These are phyloP conservation scores for Haliclystus octoradiatus DNA, from an alignment of 30 jellyfish, hydroid and myxozoan genomes.

Conservation along the genomic window DNA sequence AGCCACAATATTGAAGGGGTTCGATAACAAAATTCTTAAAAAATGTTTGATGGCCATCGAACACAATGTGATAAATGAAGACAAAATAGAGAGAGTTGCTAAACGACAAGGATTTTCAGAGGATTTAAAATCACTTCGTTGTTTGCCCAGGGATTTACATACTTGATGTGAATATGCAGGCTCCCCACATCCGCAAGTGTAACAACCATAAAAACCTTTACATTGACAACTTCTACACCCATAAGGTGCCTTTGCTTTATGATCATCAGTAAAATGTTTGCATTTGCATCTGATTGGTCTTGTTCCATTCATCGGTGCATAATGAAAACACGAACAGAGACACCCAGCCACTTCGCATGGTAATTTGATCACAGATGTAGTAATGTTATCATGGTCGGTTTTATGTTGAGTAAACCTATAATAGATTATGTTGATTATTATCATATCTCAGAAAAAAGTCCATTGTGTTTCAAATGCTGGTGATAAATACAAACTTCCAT, in stretches of 20 bases:
- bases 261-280: constrained; percentile 84
- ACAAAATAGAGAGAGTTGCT: too few species aligned
- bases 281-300: constrained; percentile 72
- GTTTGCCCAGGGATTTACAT: too few species aligned
- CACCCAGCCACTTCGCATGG: constrained; percentile 78
- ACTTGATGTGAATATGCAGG: constrained; percentile 58
- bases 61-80: too few species aligned
- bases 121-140: too few species aligned
- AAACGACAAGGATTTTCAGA: too few species aligned
- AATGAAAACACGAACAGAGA: constrained; percentile 54
- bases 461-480: too few species aligned
- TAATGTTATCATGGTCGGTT: constrained; percentile 65
- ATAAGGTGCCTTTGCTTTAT: constrained; percentile 45
- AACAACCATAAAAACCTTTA: constrained; percentile 44
- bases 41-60: too few species aligned
- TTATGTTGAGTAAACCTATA: constrained; percentile 79
- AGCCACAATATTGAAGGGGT: too few species aligned
- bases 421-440: too few species aligned
- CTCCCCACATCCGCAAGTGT: constrained; percentile 90
- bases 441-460: too few species aligned
- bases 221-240: constrained; percentile 72
- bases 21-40: too few species aligned
- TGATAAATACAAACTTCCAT: too few species aligned
- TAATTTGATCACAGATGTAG: constrained; percentile 59
- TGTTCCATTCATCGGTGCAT: constrained; percentile 80